These are phyloP conservation scores for Micropterix aruncella DNA, from an alignment of 2,888 invertebrate genomes.

Conservation along the genomic window DNA sequence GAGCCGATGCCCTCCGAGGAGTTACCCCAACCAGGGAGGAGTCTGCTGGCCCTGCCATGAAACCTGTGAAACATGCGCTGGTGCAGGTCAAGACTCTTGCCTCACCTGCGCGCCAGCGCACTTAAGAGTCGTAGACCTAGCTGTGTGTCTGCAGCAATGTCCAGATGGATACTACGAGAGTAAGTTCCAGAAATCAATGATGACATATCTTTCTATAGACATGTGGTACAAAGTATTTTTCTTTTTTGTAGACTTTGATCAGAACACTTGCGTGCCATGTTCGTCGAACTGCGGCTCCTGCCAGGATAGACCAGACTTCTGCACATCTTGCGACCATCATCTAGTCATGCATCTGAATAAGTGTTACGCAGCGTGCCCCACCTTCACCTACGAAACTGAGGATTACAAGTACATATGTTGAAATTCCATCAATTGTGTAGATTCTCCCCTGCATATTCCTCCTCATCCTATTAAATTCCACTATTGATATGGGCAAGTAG, in stretches of 20 bases:
- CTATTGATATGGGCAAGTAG: too few species aligned
- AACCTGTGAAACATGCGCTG: constrained; percentile 80
- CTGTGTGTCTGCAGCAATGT: constrained; percentile 77
- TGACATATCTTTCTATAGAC: constrained; percentile 2
- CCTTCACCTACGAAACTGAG: constrained; percentile 71
- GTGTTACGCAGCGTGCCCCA: constrained; percentile 73
- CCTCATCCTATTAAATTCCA: too few species aligned
- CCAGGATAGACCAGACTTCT: constrained; percentile 66
- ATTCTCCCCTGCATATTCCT: too few species aligned
- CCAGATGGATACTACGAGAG: constrained; percentile 83
- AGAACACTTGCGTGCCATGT: constrained; percentile 71
- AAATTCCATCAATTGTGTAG: too few species aligned
- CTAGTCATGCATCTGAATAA: constrained; percentile 68
- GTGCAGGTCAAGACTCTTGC: constrained; percentile 77
- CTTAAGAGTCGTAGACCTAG: constrained; percentile 68
- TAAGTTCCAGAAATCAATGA: constrained; percentile 22
- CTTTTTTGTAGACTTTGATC: constrained; percentile 46
- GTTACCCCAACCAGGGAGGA: constrained; percentile 66
- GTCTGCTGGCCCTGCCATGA: constrained; percentile 81
- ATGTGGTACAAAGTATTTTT: constrained; percentile 10
- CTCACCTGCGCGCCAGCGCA: constrained; percentile 74
- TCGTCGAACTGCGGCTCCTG: constrained; percentile 79
- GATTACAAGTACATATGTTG: constrained; percentile 78
- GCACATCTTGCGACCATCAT: constrained; percentile 81
- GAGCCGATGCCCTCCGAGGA: constrained; percentile 71